These are phyloP conservation scores for Caenorhabditis sulstoni DNA, from an alignment of 2,888 invertebrate genomes.

Conservation along the genomic window DNA sequence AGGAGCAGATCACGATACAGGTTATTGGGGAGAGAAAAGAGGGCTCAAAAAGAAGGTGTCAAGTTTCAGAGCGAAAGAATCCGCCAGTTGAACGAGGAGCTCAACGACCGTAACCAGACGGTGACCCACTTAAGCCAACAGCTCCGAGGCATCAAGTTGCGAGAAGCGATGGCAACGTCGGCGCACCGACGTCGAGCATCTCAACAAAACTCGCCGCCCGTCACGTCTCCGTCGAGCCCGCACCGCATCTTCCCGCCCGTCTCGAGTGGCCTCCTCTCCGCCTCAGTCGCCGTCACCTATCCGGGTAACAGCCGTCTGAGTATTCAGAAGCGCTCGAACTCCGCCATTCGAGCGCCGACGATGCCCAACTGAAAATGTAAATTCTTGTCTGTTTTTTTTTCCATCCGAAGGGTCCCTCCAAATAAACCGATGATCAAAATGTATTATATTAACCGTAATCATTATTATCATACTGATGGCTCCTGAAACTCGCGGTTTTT, in stretches of 20 bases:
- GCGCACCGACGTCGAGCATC: slow-evolving; percentile 72
- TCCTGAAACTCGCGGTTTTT: too few relatives aligned
- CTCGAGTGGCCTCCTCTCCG: slow-evolving; percentile 59
- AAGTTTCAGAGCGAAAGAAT: slow-evolving; percentile 70
- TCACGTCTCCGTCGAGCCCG: slow-evolving; percentile 59
- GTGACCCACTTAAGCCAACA: slow-evolving; percentile 74
- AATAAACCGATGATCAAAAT: slow-evolving; percentile 15
- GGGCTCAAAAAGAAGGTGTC: background rate
- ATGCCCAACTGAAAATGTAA: slow-evolving; percentile 44
- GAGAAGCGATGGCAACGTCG: slow-evolving; percentile 75
- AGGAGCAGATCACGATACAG: slow-evolving; percentile 67
- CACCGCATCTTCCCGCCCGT: slow-evolving; percentile 64
- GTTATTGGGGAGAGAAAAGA: slow-evolving; percentile 31
- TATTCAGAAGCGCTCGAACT: slow-evolving; percentile 49
- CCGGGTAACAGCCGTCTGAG: slow-evolving; percentile 47
- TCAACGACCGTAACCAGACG: slow-evolving; percentile 73
- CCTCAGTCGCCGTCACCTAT: slow-evolving; percentile 70
- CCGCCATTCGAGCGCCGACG: slow-evolving; percentile 49
- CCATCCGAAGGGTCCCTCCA: background rate
- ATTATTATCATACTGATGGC: too few relatives aligned
- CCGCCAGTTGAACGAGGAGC: slow-evolving; percentile 71
- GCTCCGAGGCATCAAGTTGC: slow-evolving; percentile 69
- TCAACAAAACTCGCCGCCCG: slow-evolving; percentile 51
- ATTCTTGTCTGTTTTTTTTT: background rate
- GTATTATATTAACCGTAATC: background rate